These are phyloP conservation scores for Pitangus sulphuratus DNA, from an alignment of 2,797 vertebrate species.

Conservation along the genomic window DNA sequence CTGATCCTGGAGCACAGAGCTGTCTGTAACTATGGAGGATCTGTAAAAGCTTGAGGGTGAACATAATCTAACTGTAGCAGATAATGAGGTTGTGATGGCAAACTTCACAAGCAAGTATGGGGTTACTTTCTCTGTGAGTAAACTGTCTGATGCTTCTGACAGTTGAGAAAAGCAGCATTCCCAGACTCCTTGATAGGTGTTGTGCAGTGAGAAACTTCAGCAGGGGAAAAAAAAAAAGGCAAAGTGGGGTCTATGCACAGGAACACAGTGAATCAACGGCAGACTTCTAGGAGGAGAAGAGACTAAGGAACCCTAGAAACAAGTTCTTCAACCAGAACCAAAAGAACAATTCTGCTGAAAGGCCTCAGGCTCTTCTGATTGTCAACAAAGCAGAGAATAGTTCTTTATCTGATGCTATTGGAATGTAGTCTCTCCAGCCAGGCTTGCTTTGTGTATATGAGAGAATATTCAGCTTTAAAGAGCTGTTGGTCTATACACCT, in stretches of 20 bases:
- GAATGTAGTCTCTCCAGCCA: slow-evolving; percentile 18
- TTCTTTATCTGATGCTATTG: slow-evolving; percentile 3
- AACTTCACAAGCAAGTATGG: background rate
- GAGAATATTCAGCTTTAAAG: background rate
- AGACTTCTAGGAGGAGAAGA: background rate
- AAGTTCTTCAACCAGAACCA: background rate
- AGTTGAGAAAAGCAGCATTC: background rate
- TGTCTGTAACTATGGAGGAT: background rate
- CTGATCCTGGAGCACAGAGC: background rate
- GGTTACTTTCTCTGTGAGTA: background rate
- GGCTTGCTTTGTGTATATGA: background rate
- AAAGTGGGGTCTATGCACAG: background rate
- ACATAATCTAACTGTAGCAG: background rate
- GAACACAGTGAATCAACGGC: background rate
- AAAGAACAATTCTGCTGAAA: background rate
- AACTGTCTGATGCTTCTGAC: background rate
- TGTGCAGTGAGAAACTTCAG: background rate
- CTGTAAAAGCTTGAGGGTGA: background rate
- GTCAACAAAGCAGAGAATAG: background rate
- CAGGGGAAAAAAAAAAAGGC: background rate
- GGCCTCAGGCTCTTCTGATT: background rate
- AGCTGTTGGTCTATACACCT: background rate
- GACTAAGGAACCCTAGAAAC: background rate
- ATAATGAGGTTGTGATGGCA: background rate
- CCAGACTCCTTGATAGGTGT: background rate